A percentile compares a stretch with the other conserved stretches of the same genome.
These are phyloP conservation scores for human (Homo sapiens) DNA, from an alignment of 2,113 vertebrate species.

Conservation along the genomic window DNA sequence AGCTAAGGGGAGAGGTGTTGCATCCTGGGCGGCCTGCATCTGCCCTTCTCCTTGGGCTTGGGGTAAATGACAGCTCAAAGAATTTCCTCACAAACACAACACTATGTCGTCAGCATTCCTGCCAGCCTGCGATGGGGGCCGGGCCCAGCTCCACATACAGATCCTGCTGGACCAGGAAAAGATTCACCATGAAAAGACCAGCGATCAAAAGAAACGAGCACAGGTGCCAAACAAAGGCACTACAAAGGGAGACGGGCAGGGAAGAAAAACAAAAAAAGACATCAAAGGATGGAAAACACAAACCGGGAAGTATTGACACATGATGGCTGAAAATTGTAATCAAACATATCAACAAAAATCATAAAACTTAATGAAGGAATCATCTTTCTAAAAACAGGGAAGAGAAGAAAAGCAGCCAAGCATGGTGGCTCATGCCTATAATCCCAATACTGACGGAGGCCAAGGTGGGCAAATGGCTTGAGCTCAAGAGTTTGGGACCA, in stretches of 20 bases:
- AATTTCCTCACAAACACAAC: not conserved
- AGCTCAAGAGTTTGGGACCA: too few species aligned
- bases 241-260: accelerated
- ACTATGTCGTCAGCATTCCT: not conserved
- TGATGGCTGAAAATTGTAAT: too few species aligned
- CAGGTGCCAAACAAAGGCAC: too few species aligned
- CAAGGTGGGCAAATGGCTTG: too few species aligned
- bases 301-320: too few species aligned
- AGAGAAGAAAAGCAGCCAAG: not conserved
- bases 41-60: not conserved
- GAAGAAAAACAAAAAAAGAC: not conserved
- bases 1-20: not conserved
- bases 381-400: not conserved
- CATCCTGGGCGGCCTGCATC: too few species aligned
- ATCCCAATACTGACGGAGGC: too few species aligned
- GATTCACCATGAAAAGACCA: not conserved
- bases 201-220: not conserved
- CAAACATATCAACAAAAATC: too few species aligned
- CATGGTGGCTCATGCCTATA: too few species aligned
- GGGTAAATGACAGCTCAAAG: not conserved
- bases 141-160: not conserved
- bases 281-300: not conserved
- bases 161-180: not conserved
- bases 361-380: not conserved
- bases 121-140: not conserved